These are phyloP conservation scores for Amphimedon queenslandica DNA, from an alignment of 37 sponge, comb jelly and placozoan genomes.

Conservation along the genomic window DNA sequence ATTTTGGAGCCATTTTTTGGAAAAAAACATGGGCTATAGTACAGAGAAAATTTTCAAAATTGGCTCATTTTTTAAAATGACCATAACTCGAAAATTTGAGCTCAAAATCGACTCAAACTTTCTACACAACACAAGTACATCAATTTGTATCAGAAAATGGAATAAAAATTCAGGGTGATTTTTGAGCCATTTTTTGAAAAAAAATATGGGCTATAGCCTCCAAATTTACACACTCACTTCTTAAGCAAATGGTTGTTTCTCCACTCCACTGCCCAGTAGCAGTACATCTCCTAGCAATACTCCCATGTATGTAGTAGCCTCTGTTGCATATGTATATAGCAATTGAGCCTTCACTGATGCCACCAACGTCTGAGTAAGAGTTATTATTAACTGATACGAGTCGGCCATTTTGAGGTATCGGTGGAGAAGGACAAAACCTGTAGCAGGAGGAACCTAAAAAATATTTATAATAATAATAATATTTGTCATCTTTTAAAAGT, in stretches of 20 bases:
- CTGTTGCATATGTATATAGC: not conserved
- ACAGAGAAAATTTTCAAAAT: no score
- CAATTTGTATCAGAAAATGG: no score
- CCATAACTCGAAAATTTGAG: no score
- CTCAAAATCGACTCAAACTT: no score
- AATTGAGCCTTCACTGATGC: not conserved
- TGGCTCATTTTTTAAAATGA: no score
- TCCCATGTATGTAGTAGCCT: conserved; percentile 8
- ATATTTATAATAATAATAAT: not conserved
- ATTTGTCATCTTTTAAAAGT: no score
- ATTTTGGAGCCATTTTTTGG: no score
- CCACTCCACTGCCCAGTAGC: not conserved
- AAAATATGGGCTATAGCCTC: no score
- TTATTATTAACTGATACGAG: not conserved
- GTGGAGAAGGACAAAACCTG: not conserved
- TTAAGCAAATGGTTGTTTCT: not conserved
- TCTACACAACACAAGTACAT: no score
- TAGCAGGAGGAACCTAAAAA: not conserved
- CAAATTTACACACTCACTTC: not conserved
- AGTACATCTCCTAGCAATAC: conserved; percentile 2
- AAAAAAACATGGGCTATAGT: no score
- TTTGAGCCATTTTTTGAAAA: no score
- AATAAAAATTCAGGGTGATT: no score
- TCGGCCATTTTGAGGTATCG: not conserved
- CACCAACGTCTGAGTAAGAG: not conserved